These are phyloP conservation scores for Masticophis lateralis DNA, from an alignment of 2,797 vertebrate species.

Conservation along the genomic window DNA sequence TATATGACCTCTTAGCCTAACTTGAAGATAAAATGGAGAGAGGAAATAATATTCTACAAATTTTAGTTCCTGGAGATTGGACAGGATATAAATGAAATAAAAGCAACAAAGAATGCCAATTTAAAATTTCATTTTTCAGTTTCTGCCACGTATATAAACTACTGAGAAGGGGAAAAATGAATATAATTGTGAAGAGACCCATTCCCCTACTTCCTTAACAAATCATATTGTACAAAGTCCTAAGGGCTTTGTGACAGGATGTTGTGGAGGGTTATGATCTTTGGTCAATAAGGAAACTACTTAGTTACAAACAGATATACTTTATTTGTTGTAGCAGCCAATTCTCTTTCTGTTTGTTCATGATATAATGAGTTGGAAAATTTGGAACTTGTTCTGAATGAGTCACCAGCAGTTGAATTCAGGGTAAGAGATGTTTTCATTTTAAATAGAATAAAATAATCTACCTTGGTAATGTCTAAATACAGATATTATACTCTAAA, in stretches of 20 bases:
- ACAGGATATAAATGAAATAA: neutral
- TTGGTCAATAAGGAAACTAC: neutral
- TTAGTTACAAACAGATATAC: neutral
- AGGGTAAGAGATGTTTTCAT: neutral
- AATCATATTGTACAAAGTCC: neutral
- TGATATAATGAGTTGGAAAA: neutral
- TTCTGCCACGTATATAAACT: neutral
- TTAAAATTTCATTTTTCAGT: neutral
- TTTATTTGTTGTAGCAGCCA: neutral
- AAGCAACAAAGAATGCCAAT: neutral
- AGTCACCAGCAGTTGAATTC: neutral
- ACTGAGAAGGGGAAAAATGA: neutral
- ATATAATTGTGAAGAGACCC: neutral
- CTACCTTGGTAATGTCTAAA: neutral
- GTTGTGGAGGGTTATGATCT: neutral
- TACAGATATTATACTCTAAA: neutral
- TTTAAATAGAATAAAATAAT: neutral
- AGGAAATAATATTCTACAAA: neutral
- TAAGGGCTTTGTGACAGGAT: neutral
- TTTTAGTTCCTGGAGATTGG: neutral
- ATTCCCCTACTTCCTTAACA: neutral
- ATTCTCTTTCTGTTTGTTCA: neutral
- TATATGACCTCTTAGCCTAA: neutral
- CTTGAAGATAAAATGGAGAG: neutral
- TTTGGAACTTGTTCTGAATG: neutral